Evolutionary conservation across 1,140 invertebrate genomes (phyloP).

Genomic region (Dendroctonus valens): DNA sequence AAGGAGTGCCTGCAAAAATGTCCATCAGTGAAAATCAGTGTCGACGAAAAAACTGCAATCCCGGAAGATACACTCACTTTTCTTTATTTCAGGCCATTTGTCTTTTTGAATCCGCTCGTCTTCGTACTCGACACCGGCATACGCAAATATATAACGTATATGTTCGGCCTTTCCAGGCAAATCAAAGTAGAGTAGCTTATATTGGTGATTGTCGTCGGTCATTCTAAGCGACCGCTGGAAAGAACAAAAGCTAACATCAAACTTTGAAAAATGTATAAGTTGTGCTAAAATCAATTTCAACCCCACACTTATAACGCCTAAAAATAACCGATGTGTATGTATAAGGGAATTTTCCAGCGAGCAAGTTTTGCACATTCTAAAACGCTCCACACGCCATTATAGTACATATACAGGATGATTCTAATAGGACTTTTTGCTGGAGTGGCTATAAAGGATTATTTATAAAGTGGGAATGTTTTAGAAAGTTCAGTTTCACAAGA

Average conservation of each 20-base stretch:
- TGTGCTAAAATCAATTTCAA: conserved; percentile 11
- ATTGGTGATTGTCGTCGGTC: conserved; percentile 41
- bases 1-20: conserved; percentile 51
- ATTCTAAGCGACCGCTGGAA: conserved; percentile 6
- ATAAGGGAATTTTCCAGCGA: background rate
- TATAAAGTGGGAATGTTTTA: too few species aligned
- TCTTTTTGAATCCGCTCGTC: conserved; percentile 60
- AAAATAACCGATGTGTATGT: background rate
- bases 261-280: background rate
- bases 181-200: conserved; percentile 66
- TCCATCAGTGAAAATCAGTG: background rate
- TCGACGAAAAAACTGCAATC: conserved; percentile 1
- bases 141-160: conserved; percentile 65
- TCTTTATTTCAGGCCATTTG: conserved; percentile 57
- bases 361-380: background rate
- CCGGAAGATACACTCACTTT: conserved; percentile 50
- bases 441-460: too few species aligned
- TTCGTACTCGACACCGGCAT: conserved; percentile 62
- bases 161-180: conserved; percentile 67
- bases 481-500: too few species aligned
- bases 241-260: background rate
- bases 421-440: background rate
- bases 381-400: background rate
- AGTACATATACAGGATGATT: background rate
- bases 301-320: background rate